These are phyloP conservation scores for Mythimna ferrago DNA, from an alignment of 2,888 invertebrate species.

Conservation along the genomic window DNA sequence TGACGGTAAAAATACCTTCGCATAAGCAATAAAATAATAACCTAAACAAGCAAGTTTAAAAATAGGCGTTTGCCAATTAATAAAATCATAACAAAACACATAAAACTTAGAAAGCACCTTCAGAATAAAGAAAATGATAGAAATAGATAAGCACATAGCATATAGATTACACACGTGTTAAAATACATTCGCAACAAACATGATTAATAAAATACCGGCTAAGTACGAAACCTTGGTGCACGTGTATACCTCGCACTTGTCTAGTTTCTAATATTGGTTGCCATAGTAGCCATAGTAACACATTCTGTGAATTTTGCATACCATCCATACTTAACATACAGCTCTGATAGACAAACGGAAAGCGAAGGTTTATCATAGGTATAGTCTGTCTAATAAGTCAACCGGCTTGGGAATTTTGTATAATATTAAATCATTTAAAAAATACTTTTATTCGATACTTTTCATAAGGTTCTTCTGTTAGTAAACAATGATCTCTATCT, in stretches of 20 bases:
- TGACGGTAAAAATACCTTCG: conserved; percentile 17
- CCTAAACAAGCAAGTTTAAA: not conserved
- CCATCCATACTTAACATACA: too few relatives aligned
- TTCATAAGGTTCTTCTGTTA: too few relatives aligned
- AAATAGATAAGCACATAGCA: too few relatives aligned
- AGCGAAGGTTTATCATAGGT: too few relatives aligned
- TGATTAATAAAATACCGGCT: not conserved
- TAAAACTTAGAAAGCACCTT: not conserved
- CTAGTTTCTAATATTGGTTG: not conserved
- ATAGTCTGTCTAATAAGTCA: too few relatives aligned
- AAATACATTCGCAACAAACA: conserved; percentile 25
- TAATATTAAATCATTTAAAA: too few relatives aligned
- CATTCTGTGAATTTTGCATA: not conserved
- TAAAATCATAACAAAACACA: conserved; percentile 10
- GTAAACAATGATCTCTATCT: too few relatives aligned
- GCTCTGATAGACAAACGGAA: too few relatives aligned
- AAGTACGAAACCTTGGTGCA: not conserved
- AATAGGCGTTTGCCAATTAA: not conserved
- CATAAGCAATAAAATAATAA: conserved; percentile 20
- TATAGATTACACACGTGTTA: not conserved
- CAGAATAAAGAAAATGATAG: not conserved
- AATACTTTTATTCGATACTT: too few relatives aligned
- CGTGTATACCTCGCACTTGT: not conserved
- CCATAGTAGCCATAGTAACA: not conserved
- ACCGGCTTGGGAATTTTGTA: too few relatives aligned